Base-by-base conservation (phyloP, 92 coral and sea anemone genomes). In the Heteractis magnifica region DNA sequence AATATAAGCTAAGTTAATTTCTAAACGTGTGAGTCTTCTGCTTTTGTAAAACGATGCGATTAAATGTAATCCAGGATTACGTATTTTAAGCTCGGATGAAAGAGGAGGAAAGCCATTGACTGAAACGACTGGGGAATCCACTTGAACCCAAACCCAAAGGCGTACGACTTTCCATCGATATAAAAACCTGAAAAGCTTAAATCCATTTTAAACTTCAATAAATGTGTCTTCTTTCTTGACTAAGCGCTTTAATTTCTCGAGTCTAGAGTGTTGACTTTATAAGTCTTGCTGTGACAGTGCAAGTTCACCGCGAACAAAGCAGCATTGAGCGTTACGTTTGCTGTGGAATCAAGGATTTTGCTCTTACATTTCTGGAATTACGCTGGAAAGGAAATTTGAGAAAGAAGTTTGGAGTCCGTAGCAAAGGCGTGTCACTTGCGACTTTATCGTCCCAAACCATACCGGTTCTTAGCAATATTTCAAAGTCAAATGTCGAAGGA, bases 401-500 rank as follows among this genome's bases (percentile, higher is more conserved):
- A 68, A n/a, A 8, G 0, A 8, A 68, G 49, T 68, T 8, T 2
- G 19, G 15, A 26, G 73, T 23, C 23, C 44, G 44, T 62, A 62
- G 23, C 15, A 68, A 8, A 26, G 49, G 73, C 49, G 48, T 26
- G 12, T 20, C 41, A 2, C 73, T 20, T 68, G 16, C 73, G 50
- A 26, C 73, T 23, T 68, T 68, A 68, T 68, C 73, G 73, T 26
- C 73, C 8, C 20, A 21, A 68, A 68, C 73, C 73, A 68, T 15
- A 50, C 73, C 11, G 73, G 73, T 68, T 20, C 16, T 68, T 68
- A 68, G 9, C 73, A 26, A 68, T 68, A 21, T 68, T 68, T 68
- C 73, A 68, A 68, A 68, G 73, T 68, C 73, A 68, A 68, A 68
- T 68, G 73, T 23, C 49, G 73, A 68, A 68, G 11, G 15, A 68